Base-by-base conservation (phyloP, 2,113 vertebrate genomes). In the Gadus chalcogrammus region DNA sequence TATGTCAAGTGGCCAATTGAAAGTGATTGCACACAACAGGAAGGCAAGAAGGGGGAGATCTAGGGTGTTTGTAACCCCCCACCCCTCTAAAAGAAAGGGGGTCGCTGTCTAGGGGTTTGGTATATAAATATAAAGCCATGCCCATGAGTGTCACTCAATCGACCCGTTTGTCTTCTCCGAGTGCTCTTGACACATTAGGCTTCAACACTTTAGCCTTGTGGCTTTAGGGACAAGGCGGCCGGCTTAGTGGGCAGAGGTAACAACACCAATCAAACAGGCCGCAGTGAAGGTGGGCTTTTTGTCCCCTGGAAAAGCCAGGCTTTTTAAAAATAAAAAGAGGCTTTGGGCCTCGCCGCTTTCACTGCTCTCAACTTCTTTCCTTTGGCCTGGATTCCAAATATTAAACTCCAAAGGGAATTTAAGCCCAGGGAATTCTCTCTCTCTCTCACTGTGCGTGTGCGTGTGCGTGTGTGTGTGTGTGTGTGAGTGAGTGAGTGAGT, bases 321-420 rank as follows among this genome's bases (percentile, higher is more conserved):
- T 77, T 9, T 77, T 9, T 48, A 11, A 13, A 35, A 5, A 75
- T 70, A 79, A 78, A 86, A 85, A 85, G 77, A 77, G 73, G 74
- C 73, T 85, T 86, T 85, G 62, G 79, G 53, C 74, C 65, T 64
- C 38, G 71, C 68, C 79, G 79, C 70, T 74, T 65, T 55, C 42
- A 73, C 31, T 16, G 4, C 65, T 59, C 80, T 69, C 69, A 76
- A 79, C 68, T 88, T 88, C 82, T 71, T 66, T 74, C 74, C 55
- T 84, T 74, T 84, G 84, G 86, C 86, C 84, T 87, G 86, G 74
- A 89, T 85, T 88, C 84, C 79, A 88, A 72, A 82, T 69, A 81
- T 87, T 73, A 75, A 59, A 79, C 78, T 86, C 70, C 75, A 75
- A 78, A 85, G 85, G 75, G 80, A 83, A 83, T 80, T 74, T 65